phyloP scores from a whole-genome alignment of 2,113 vertebrate genomes.

The Cebidichthys violaceus region DNA sequence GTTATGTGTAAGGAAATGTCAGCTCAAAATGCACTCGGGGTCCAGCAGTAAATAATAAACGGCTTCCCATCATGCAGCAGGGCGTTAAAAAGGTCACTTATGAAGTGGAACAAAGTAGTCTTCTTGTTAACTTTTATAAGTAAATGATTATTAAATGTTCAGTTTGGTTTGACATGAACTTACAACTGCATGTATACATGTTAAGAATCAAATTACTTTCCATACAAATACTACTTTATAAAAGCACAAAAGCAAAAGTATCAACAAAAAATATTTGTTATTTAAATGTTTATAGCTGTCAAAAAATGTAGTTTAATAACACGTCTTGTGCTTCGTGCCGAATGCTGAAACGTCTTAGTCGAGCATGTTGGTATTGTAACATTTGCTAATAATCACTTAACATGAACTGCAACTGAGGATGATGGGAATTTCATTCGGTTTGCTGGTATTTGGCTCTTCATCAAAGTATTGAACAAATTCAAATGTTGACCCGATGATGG shows the following conservation, averaged over 20 bases:
- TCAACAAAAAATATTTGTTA: not conserved
- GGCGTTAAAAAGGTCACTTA: constrained; percentile 7
- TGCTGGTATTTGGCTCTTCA: not conserved
- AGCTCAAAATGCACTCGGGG: constrained; percentile 33
- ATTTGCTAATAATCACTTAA: not conserved
- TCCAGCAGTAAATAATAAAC: constrained; percentile 29
- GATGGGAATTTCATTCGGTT: not conserved
- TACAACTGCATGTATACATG: not conserved
- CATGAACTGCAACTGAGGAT: not conserved
- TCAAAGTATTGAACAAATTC: not conserved
- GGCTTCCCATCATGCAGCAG: not conserved
- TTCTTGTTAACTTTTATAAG: too few species aligned
- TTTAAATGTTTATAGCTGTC: not conserved
- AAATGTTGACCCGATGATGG: not conserved
- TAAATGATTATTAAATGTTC: not conserved
- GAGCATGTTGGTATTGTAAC: not conserved
- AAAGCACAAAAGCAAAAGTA: not conserved
- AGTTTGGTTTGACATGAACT: not conserved
- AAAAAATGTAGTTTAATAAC: not conserved
- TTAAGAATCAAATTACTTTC: too few species aligned
- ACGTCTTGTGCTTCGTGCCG: not conserved
- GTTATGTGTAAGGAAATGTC: constrained; percentile 34
- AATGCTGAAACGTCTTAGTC: not conserved
- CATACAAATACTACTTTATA: not conserved
- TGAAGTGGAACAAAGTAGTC: not conserved